Evolutionary conservation across 2,888 invertebrate genomes (phyloP).

Genomic region (Fissipunctia ypsillon): DNA sequence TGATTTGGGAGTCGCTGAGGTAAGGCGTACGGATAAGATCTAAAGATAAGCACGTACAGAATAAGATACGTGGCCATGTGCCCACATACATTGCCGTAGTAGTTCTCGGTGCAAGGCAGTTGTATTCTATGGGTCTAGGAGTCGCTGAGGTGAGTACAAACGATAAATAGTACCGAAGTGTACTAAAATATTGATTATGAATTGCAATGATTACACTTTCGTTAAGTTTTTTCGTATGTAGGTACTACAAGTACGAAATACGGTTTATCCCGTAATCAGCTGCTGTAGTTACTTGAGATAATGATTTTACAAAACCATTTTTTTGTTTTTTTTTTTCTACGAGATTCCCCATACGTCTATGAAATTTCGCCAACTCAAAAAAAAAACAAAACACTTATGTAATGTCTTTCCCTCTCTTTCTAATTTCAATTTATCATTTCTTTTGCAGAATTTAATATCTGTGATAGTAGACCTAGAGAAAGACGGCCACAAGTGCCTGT

Average conservation of each 20-base stretch:
- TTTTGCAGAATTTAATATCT: conserved; percentile 79
- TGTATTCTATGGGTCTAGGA: conserved; percentile 76
- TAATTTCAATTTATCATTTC: conserved; percentile 27
- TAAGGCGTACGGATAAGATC: conserved; percentile 49
- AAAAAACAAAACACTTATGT: neutral
- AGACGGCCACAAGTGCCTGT: conserved; percentile 71
- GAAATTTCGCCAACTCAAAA: neutral
- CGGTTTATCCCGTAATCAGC: no score
- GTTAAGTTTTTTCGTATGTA: no score
- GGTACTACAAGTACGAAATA: neutral
- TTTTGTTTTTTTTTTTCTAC: neutral
- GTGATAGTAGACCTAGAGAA: conserved; percentile 81
- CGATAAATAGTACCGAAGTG: no score
- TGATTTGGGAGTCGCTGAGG: conserved; percentile 84
- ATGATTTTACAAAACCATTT: neutral
- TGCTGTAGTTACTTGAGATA: neutral
- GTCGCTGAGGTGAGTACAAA: conserved; percentile 79
- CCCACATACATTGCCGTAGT: conserved; percentile 59
- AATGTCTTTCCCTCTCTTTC: neutral
- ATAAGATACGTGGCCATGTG: conserved; percentile 57
- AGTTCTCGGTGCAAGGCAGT: conserved; percentile 76
- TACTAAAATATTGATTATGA: no score
- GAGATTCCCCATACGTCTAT: neutral
- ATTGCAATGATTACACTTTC: no score
- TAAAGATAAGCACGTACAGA: conserved; percentile 65